Conservation (phyloP, 1,140 invertebrate species). For the Sarcophaga bullata region DNA sequence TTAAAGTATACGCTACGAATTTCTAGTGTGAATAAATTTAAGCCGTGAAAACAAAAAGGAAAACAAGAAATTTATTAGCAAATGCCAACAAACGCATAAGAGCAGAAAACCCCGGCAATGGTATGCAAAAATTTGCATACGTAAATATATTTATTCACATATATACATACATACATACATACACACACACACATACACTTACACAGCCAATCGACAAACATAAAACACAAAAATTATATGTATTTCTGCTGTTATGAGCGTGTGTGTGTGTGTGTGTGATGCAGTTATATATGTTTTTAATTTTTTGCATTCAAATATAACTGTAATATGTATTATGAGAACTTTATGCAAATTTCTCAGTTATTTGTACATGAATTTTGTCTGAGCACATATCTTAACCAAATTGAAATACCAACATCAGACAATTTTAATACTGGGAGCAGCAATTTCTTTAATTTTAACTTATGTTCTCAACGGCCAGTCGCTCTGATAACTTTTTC, state of each 20-base stretch:
- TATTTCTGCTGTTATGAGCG: no score
- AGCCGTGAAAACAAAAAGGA: neutral
- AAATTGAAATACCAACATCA: no score
- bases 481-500: no score
- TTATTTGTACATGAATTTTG: neutral
- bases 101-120: neutral
- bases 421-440: no score
- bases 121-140: neutral
- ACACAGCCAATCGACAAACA: no score
- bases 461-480: no score
- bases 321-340: neutral
- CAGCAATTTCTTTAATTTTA: no score
- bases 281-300: neutral
- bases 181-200: neutral
- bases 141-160: neutral
- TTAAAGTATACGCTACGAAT: neutral
- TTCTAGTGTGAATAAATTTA: conserved; percentile 6
- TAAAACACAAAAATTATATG: no score
- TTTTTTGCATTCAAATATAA: neutral
- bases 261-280: no score
- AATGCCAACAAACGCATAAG: conserved; percentile 9
- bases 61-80: conserved; percentile 1
- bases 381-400: neutral
- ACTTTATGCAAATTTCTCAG: neutral
- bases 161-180: neutral